Conservation (phyloP, 2,113 vertebrate genomes). For the Myanophis thanlyinensis region DNA sequence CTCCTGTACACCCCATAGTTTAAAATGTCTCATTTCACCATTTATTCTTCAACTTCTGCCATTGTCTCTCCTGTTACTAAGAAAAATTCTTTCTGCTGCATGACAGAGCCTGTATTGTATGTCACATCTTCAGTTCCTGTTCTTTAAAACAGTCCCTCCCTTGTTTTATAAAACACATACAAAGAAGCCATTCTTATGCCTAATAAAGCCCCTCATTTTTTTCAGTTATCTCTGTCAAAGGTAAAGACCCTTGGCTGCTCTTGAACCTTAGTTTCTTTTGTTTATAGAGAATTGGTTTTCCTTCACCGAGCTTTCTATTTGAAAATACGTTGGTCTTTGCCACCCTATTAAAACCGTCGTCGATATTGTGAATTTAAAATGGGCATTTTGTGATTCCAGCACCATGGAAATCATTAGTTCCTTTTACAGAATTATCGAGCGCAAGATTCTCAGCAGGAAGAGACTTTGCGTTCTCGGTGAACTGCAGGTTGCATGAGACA, state of each 20-base stretch:
- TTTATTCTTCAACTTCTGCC: too few species aligned
- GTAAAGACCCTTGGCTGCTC: background rate
- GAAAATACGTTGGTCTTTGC: background rate
- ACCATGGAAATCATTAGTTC: background rate
- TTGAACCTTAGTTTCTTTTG: background rate
- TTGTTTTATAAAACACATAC: background rate
- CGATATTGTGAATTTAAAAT: background rate
- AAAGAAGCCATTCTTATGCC: background rate
- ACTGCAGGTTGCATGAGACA: background rate
- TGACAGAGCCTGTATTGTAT: background rate
- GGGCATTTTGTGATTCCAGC: background rate
- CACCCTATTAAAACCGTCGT: background rate
- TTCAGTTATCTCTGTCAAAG: background rate
- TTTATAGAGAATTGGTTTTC: background rate
- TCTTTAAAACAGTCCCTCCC: background rate
- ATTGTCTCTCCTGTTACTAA: background rate
- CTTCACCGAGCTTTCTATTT: background rate
- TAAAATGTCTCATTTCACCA: background rate
- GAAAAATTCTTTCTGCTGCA: background rate
- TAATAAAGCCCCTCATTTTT: background rate
- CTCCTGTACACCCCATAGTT: background rate
- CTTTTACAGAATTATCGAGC: background rate
- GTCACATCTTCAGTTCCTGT: background rate
- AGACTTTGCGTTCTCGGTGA: background rate
- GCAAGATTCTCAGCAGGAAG: background rate